Evolutionary conservation across 2,113 vertebrate genomes (phyloP).

Genomic region (Gasterosteus aculeatus): DNA sequence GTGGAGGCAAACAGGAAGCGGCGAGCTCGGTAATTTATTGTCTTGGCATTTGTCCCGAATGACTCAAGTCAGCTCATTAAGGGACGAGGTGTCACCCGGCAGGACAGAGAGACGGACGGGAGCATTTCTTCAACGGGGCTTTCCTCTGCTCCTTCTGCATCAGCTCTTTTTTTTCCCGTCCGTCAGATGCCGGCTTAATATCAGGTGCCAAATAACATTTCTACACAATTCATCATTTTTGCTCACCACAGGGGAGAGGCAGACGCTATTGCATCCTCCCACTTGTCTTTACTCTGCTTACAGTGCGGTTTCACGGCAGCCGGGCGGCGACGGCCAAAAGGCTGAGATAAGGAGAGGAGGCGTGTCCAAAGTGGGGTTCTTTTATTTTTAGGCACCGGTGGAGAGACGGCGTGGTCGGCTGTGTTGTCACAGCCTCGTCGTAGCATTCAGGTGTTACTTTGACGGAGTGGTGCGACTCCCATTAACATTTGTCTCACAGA

Average conservation of each 20-base stretch:
- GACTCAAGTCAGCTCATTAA: conserved; percentile 77
- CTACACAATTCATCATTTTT: conserved; percentile 78
- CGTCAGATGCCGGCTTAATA: conserved; percentile 59
- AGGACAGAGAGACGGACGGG: conserved; percentile 60
- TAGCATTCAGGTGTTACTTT: conserved; percentile 17
- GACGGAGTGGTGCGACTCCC: conserved; percentile 9
- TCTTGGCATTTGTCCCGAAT: conserved; percentile 69
- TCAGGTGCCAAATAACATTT: conserved; percentile 71
- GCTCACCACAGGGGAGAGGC: conserved; percentile 44
- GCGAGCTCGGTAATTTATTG: conserved; percentile 71
- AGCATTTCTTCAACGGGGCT: conserved; percentile 52
- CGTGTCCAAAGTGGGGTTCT: not conserved
- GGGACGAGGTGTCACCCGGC: conserved; percentile 53
- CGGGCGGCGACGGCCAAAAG: conserved; percentile 33
- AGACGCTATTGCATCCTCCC: conserved; percentile 66
- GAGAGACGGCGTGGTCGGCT: conserved; percentile 2
- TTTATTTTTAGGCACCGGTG: conserved; percentile 3
- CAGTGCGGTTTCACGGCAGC: conserved; percentile 63
- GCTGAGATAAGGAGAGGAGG: conserved; percentile 30
- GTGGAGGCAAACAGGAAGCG: conserved; percentile 60
- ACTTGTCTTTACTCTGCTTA: conserved; percentile 72
- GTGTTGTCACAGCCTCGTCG: conserved; percentile 25
- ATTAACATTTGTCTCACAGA: conserved; percentile 22
- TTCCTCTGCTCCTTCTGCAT: conserved; percentile 56
- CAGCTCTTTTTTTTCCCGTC: conserved; percentile 62